phyloP scores from a whole-genome alignment of 1,140 invertebrate genomes.

The Neodiprion virginianus region DNA sequence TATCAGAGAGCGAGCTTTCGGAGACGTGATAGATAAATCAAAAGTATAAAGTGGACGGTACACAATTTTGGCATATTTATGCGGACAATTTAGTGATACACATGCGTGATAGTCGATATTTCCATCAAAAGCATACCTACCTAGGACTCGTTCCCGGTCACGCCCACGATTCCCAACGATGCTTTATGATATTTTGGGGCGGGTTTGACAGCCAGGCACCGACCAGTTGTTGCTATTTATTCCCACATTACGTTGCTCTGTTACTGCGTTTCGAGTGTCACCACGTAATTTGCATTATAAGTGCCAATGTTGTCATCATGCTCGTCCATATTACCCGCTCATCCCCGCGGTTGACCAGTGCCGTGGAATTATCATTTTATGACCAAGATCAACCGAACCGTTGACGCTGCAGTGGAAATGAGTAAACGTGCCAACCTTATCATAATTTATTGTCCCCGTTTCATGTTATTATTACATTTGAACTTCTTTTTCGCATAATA shows the following conservation, averaged over 20 bases:
- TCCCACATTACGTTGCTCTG: constrained; percentile 62
- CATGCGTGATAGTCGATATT: constrained; percentile 63
- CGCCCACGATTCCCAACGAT: constrained; percentile 43
- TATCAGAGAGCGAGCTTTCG: neutral
- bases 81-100: constrained; percentile 61
- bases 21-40: constrained; percentile 51
- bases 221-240: constrained; percentile 64
- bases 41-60: constrained; percentile 56
- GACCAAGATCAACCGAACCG: neutral
- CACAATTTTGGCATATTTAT: constrained; percentile 61
- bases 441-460: too few species aligned
- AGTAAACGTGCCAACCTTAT: too few species aligned
- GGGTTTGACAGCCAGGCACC: constrained; percentile 55
- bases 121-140: constrained; percentile 63
- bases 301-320: constrained; percentile 51
- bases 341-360: neutral
- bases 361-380: neutral
- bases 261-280: constrained; percentile 58
- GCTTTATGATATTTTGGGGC: constrained; percentile 59
- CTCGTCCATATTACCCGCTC: constrained; percentile 44
- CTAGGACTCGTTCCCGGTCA: constrained; percentile 58
- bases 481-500: too few species aligned
- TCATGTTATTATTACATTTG: too few species aligned
- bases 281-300: constrained; percentile 62
- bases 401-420: too few species aligned